Evolutionary conservation across 2,113 vertebrate species (phyloP).

Genomic region (Corythornis cristatus): DNA sequence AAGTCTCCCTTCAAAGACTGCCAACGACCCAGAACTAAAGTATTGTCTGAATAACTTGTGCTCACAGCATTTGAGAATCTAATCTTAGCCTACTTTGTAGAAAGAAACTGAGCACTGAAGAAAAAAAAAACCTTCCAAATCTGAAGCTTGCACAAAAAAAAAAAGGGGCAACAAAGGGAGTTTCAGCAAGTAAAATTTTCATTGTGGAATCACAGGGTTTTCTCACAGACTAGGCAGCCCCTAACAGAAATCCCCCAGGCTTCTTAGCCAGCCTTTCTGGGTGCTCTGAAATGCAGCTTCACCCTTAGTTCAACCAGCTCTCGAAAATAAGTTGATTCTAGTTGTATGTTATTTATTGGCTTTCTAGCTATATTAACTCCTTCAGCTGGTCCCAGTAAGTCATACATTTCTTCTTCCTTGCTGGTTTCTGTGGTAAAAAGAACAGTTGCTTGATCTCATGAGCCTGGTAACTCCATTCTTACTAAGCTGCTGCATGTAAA

Average conservation of each 20-base stretch:
- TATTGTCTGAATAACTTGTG: slow-evolving; percentile 25
- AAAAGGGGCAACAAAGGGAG: not conserved
- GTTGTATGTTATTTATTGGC: not conserved
- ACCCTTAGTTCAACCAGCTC: not conserved
- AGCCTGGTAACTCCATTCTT: not conserved
- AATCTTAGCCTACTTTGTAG: not conserved
- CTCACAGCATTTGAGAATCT: slow-evolving; percentile 1
- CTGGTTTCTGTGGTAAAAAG: not conserved
- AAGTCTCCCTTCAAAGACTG: slow-evolving; percentile 50
- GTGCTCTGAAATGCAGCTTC: not conserved
- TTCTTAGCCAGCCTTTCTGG: not conserved
- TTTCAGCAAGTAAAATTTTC: not conserved
- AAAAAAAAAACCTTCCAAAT: not conserved
- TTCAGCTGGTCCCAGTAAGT: not conserved
- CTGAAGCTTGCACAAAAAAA: not conserved
- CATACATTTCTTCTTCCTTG: not conserved
- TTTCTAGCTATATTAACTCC: not conserved
- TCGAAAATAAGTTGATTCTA: not conserved
- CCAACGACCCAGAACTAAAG: slow-evolving; percentile 28
- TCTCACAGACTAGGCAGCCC: not conserved
- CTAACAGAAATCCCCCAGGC: not conserved
- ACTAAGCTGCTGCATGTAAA: not conserved
- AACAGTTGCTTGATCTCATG: rapidly evolving
- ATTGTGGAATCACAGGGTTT: not conserved
- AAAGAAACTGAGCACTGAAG: not conserved